Percentiles rank a stretch among this genome's conserved stretches.
Conservation (phyloP, 2,113 vertebrate species). For the Tyto alba region DNA sequence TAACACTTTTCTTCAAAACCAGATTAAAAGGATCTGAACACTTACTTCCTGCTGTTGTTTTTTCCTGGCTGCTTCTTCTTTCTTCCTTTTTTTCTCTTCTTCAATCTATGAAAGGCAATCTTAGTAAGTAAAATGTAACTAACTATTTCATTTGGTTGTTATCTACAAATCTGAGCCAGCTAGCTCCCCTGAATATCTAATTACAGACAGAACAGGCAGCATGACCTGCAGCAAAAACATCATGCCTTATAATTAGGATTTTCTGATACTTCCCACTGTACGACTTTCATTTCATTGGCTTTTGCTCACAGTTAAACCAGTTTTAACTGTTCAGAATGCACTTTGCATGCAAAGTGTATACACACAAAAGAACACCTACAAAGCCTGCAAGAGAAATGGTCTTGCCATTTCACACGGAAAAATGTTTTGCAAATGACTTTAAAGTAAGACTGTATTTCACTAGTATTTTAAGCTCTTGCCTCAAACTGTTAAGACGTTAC, state of each 20-base stretch:
- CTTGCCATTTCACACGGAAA: neutral
- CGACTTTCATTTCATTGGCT: neutral
- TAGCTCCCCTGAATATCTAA: neutral
- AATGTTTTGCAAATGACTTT: neutral
- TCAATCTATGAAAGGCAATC: conserved; percentile 75
- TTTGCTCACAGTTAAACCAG: neutral
- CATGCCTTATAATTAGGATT: conserved; percentile 3
- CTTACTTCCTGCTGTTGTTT: conserved; percentile 90
- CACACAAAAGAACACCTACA: neutral
- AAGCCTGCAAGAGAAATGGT: neutral
- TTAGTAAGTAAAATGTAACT: conserved; percentile 9
- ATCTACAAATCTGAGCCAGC: neutral
- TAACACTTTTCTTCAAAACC: neutral
- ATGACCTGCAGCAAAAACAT: neutral
- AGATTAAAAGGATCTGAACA: neutral
- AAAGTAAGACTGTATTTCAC: neutral
- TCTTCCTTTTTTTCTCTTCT: conserved; percentile 90
- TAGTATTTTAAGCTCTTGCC: conserved; percentile 27
- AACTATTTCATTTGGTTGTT: neutral
- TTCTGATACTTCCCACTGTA: neutral
- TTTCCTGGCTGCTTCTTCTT: conserved; percentile 85
- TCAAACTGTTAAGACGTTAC: neutral
- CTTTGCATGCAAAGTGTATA: neutral
- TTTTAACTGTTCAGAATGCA: neutral
- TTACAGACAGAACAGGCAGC: neutral